phyloP scores from a whole-genome alignment of 2,113 vertebrate genomes.

The Antechinus stuartii region DNA sequence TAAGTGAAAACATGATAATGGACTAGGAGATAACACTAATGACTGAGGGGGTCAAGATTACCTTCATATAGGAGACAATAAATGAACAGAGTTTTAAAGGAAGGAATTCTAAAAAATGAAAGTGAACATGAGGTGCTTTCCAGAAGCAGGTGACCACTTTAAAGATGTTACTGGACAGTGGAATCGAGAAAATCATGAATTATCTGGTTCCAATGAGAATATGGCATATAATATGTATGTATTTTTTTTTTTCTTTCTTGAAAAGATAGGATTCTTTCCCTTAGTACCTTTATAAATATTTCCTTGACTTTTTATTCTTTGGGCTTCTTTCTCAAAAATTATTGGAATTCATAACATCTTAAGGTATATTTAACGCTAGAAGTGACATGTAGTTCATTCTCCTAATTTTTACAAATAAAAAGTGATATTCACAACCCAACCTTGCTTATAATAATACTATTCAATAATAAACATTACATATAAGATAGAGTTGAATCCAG shows the following conservation, averaged over 20 bases:
- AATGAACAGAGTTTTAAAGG: background rate
- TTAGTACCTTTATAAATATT: constrained; percentile 33
- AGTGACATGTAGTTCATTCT: background rate
- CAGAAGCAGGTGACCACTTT: background rate
- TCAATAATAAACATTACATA: background rate
- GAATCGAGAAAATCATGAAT: background rate
- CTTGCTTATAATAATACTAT: background rate
- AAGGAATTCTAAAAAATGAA: background rate
- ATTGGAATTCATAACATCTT: background rate
- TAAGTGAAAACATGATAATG: background rate
- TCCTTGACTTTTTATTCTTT: constrained; percentile 1
- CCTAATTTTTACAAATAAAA: background rate
- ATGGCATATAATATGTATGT: constrained; percentile 39
- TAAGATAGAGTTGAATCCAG: background rate
- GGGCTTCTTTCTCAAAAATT: background rate
- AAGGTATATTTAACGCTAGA: background rate
- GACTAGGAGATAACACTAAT: background rate
- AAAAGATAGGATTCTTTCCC: constrained; percentile 47
- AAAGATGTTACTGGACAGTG: background rate
- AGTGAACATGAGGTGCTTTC: background rate
- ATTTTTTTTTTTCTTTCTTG: constrained; percentile 63
- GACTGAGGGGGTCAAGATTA: background rate
- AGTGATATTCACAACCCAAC: background rate
- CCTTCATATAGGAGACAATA: background rate
- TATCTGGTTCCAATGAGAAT: constrained; percentile 27